Evolutionary conservation across 2,888 invertebrate species (phyloP), one percentile per base, ranked within the genome.

Genomic region (Glaucopsyche alexis): DNA sequence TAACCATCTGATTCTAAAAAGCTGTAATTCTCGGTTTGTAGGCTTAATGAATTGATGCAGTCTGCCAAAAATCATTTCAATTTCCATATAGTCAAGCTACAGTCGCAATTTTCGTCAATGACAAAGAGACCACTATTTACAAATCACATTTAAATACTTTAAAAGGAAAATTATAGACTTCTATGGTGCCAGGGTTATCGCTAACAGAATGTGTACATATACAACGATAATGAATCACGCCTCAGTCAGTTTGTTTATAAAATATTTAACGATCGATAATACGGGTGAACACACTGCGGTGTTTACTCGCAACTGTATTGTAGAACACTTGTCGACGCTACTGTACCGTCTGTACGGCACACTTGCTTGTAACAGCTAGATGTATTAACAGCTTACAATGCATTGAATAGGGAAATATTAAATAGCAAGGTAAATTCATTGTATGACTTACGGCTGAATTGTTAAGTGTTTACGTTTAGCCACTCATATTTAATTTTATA

Each of bases 201-300:
- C 60, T 60, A 60, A 38, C 60, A 60, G 38, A 60, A 60, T 38
- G 60, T 60, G 66, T 66, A 40, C 42, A 66, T 66, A 66, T 66
- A 66, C 66, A 16, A 14, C 16, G 42, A 66, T 66, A 66, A 66
- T 66, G 42, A 66, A 42, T 66, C 66, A 66, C 66, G 42, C 66
- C 40, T 65, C 9, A 16, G 66, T 66, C 66, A 66, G 66, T 66
- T 66, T 66, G 66, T 66, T 66, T 66, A 66, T 66, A 42, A 66
- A 66, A 66, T 66, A 66, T 66, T 66, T 66, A 66, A 42, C 66
- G 42, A 66, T 66, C 66, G 42, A 66, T 66, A 66, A 66, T 66
- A 66, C 66, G 66, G 66, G 66, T 66, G 66, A 66, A 66, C 42
- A 66, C 42, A 42, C 66, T 66, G 38, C 60, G 60, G 60, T 60